These are phyloP conservation scores for Nomada ferruginata DNA, from an alignment of 2,888 invertebrate species.

Conservation along the genomic window DNA sequence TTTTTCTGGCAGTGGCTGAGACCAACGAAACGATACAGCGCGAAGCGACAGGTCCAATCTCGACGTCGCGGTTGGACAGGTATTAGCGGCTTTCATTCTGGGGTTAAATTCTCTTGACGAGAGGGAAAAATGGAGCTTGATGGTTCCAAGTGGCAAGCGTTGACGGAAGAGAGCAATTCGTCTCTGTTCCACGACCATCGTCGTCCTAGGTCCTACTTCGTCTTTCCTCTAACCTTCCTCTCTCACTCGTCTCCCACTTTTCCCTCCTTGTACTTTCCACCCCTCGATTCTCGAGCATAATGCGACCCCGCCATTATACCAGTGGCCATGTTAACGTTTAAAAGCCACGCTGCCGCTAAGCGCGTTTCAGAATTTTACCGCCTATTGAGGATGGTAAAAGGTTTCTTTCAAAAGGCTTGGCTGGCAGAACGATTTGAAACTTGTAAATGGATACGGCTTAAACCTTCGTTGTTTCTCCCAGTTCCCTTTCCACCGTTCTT, in stretches of 20 bases:
- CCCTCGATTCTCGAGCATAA: conserved; percentile 76
- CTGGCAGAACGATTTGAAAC: conserved; percentile 79
- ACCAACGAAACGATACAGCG: neutral
- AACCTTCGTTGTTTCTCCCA: conserved; percentile 65
- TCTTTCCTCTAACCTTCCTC: conserved; percentile 46
- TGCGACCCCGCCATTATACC: conserved; percentile 77
- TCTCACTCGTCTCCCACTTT: conserved; percentile 48
- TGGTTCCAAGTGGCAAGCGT: conserved; percentile 56
- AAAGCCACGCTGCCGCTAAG: conserved; percentile 75
- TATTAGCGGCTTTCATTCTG: conserved; percentile 51
- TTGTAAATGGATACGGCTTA: conserved; percentile 80
- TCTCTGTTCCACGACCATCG: conserved; percentile 51
- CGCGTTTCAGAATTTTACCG: conserved; percentile 78
- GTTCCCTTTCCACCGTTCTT: conserved; percentile 28
- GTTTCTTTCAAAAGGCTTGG: conserved; percentile 77
- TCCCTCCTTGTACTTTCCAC: conserved; percentile 47
- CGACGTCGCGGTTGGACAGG: conserved; percentile 19
- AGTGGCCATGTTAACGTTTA: conserved; percentile 77
- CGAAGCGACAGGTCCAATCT: conserved; percentile 9
- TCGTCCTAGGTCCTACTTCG: conserved; percentile 56
- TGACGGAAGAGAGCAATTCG: conserved; percentile 58
- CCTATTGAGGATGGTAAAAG: conserved; percentile 79
- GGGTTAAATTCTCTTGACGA: conserved; percentile 61
- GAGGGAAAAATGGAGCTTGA: conserved; percentile 58
- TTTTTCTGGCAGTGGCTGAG: neutral